phyloP scores from a whole-genome alignment of 2,888 invertebrate genomes.

The Drosophila vallismaia region DNA sequence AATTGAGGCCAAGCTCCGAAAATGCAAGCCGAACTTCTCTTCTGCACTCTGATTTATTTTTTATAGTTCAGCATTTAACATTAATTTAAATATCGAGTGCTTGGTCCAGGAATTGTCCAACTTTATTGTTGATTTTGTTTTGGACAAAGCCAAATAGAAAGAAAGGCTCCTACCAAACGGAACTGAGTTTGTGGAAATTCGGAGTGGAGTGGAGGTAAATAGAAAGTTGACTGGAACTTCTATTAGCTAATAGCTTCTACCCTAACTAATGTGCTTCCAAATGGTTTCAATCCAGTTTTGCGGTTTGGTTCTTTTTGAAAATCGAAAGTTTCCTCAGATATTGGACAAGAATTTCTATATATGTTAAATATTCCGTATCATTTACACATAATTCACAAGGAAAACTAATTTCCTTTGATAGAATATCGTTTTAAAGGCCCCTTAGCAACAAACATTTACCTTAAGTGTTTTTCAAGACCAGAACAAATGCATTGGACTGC shows the following conservation, averaged over 20 bases:
- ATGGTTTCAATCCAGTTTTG: conserved; percentile 5
- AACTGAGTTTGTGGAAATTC: conserved; percentile 18
- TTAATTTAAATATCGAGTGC: conserved; percentile 48
- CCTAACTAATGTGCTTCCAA: not conserved
- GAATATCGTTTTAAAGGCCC: not conserved
- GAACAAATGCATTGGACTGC: conserved; percentile 46
- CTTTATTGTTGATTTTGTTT: conserved; percentile 38
- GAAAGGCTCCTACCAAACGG: conserved; percentile 33
- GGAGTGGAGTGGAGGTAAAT: conserved; percentile 45
- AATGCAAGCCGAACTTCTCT: conserved; percentile 26
- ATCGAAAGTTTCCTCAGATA: not conserved
- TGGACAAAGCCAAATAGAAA: conserved; percentile 40
- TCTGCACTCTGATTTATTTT: conserved; percentile 29
- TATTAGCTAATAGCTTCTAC: not conserved
- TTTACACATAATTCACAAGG: too few relatives aligned
- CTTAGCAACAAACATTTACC: not conserved
- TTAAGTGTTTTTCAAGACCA: conserved; percentile 45
- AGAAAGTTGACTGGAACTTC: conserved; percentile 46
- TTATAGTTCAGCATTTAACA: conserved; percentile 36
- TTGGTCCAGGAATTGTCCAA: conserved; percentile 44
- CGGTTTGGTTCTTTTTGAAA: conserved; percentile 2
- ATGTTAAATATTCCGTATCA: not conserved
- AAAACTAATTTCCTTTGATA: too few relatives aligned
- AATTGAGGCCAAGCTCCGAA: conserved; percentile 43
- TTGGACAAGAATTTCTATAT: not conserved